phyloP scores from a whole-genome alignment of 2,888 invertebrate genomes.

The Orchestes rusci region DNA sequence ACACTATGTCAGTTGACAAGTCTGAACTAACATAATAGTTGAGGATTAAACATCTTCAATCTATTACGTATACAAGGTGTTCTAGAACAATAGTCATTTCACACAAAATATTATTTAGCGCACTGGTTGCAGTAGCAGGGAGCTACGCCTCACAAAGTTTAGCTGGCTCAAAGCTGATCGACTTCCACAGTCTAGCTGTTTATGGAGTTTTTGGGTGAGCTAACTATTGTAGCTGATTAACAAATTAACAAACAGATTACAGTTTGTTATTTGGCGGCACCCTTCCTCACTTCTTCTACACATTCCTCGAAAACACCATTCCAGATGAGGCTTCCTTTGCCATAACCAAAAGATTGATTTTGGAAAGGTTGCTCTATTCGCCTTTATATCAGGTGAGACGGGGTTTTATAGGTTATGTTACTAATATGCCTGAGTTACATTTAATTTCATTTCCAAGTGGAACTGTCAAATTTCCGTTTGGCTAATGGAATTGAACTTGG shows the following conservation, averaged over 20 bases:
- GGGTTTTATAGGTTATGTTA: background rate
- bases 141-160: constrained; percentile 68
- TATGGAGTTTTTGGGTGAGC: constrained; percentile 70
- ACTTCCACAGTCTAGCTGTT: constrained; percentile 60
- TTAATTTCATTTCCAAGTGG: no score
- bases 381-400: constrained; percentile 57
- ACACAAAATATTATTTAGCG: no score
- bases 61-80: no score
- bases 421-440: no score
- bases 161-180: constrained; percentile 56
- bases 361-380: constrained; percentile 64
- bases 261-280: constrained; percentile 75
- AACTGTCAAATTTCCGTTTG: no score
- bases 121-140: constrained; percentile 62
- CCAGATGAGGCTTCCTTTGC: constrained; percentile 47
- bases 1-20: no score
- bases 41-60: no score
- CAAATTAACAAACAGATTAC: constrained; percentile 15
- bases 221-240: background rate
- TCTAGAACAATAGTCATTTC: no score
- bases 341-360: constrained; percentile 55
- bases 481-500: no score
- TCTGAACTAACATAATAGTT: no score
- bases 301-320: constrained; percentile 53
- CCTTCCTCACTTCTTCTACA: constrained; percentile 72